Percentiles rank a stretch among this genome's conserved stretches.
Evolutionary conservation across 1,140 invertebrate species (phyloP).

Genomic region (fruit fly (Drosophila melanogaster)): DNA sequence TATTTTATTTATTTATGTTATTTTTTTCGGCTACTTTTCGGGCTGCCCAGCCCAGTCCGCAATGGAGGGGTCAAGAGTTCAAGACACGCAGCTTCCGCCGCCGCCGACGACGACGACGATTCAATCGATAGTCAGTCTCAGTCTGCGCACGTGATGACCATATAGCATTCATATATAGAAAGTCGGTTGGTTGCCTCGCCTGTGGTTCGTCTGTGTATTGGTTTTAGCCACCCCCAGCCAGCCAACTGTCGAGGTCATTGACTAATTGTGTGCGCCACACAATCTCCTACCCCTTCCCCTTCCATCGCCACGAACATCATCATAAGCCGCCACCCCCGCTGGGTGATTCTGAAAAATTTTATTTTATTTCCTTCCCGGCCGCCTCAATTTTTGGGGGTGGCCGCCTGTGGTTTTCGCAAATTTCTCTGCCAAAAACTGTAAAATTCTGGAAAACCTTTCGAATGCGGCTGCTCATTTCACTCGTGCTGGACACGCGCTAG

Average conservation of each 20-base stretch:
- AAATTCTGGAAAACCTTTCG: conserved; percentile 47
- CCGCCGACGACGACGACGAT: conserved; percentile 53
- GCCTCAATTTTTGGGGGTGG: conserved; percentile 20
- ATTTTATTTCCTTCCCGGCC: conserved; percentile 14
- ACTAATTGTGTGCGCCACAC: conserved; percentile 73
- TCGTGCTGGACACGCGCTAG: conserved; percentile 51
- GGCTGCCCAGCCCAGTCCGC: conserved; percentile 3
- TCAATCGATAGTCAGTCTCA: conserved; percentile 79
- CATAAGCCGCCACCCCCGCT: conserved; percentile 44
- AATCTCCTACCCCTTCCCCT: neutral
- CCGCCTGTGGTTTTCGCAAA: conserved; percentile 56
- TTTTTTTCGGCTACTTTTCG: conserved; percentile 44
- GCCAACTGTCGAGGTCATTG: conserved; percentile 73
- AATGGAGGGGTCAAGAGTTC: conserved; percentile 74
- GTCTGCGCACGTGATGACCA: conserved; percentile 77
- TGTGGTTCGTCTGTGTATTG: conserved; percentile 17
- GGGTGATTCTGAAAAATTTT: conserved; percentile 54
- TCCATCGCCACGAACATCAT: neutral
- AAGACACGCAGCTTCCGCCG: conserved; percentile 78
- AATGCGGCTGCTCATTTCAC: conserved; percentile 56
- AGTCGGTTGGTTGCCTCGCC: neutral
- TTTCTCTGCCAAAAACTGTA: conserved; percentile 61
- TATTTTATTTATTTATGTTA: conserved; percentile 57
- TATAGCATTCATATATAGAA: conserved; percentile 18
- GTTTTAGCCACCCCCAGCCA: conserved; percentile 39